A percentile compares a stretch with the other conserved stretches of the same genome.
Evolutionary conservation across 1,140 invertebrate species (phyloP).

Genomic region (Drosophila arawakana): DNA sequence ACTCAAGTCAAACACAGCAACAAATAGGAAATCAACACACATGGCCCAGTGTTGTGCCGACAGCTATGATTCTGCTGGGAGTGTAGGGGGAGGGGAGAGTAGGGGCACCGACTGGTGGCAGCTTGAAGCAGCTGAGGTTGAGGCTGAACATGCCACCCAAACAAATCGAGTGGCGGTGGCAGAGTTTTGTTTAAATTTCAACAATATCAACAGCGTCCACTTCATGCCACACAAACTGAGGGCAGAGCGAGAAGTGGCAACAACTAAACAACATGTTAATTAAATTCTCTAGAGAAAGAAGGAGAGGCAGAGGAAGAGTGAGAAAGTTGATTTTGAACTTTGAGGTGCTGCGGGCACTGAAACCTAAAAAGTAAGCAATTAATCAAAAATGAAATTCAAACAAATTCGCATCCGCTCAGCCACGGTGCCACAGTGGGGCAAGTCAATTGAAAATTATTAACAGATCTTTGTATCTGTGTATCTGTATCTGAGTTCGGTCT

Average conservation of each 20-base stretch:
- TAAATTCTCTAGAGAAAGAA: constrained; percentile 17
- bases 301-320: too few relatives aligned
- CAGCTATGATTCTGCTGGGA: constrained; percentile 17
- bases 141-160: constrained; percentile 65
- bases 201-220: constrained; percentile 60
- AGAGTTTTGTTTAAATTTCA: constrained; percentile 55
- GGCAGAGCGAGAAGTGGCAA: constrained; percentile 23
- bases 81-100: not conserved
- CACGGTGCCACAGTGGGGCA: not conserved
- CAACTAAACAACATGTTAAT: constrained; percentile 65
- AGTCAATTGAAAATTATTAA: constrained; percentile 70
- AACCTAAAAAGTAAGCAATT: constrained; percentile 56
- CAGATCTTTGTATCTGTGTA: constrained; percentile 37
- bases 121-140: constrained; percentile 43
- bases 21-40: constrained; percentile 26
- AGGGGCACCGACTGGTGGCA: constrained; percentile 4
- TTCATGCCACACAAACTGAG: constrained; percentile 13
- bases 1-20: constrained; percentile 6
- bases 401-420: constrained; percentile 44
- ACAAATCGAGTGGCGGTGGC: constrained; percentile 47
- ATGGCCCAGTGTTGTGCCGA: constrained; percentile 46
- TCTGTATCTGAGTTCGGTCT: too few relatives aligned
- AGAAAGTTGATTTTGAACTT: not conserved
- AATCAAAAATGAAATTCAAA: constrained; percentile 68
- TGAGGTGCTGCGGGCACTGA: constrained; percentile 28